Base-by-base conservation (phyloP, 2,888 invertebrate genomes). In the Beris chalybata region DNA sequence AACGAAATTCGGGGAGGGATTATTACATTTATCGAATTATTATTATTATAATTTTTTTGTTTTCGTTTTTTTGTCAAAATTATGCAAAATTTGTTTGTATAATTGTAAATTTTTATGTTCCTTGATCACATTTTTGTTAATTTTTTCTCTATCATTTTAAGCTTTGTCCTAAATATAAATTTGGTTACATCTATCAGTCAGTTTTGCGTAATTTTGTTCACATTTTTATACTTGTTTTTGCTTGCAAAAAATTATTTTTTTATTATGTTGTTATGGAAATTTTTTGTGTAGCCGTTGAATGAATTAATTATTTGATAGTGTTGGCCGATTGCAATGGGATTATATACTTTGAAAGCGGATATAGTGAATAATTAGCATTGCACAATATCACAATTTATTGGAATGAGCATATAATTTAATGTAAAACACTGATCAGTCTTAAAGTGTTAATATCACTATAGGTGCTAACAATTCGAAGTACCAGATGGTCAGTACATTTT, bases 71-170 rank as follows among this genome's bases (percentile, higher is more conserved):
- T 48, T 57, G 43, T 43, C 30, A 54, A 44, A 45, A 44, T 56
- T 56, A 43, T n/a, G 22, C 12, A 30, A 47, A 47, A 47, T 22
- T 53, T 53, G 15, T 22, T 47, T 30, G n/a, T 38, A 38, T 38
- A 38, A 38, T 38, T 38, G 38, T 30, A 43, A 38, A 15, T 65
- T 58, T 22, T 66, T 30, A 44, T 61, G 53, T 65, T 29, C 50
- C 50, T 47, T 45, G 31, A 65, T 67, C 61, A 59, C 65, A 65
- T 38, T 45, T 63, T 53, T 61, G 53, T 31, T 64, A 69, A 67
- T 69, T 53, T 52, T 52, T n/a, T 48, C 53, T 53, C 44, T 48
- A 59, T 44, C 29, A 43, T 53, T 63, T 38, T 22, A 22, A 22
- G 22, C 3, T 63, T 64, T 59, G 48, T 48, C 58, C 58, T 58